phyloP scores from a whole-genome alignment of 2,888 invertebrate species.

The Cryptocheilus praepositus region DNA sequence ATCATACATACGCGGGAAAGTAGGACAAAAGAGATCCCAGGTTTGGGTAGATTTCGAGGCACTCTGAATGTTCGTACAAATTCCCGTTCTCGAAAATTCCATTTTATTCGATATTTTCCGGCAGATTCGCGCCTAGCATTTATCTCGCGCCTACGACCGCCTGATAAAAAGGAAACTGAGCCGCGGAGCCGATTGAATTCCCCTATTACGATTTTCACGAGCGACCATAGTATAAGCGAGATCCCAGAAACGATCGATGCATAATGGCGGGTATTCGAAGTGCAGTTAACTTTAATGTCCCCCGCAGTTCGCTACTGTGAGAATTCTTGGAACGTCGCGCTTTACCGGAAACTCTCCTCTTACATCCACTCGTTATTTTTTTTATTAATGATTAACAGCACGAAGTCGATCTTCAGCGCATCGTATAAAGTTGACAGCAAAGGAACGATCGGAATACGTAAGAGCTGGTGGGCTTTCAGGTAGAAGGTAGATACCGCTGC shows the following conservation, averaged over 20 bases:
- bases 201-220: conserved; percentile 38
- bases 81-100: no score
- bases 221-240: conserved; percentile 19
- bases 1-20: no score
- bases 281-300: conserved; percentile 36
- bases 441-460: conserved; percentile 1
- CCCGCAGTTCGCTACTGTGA: no score
- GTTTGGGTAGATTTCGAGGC: no score
- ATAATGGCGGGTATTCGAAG: conserved; percentile 26
- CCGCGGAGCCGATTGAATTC: conserved; percentile 28
- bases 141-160: conserved; percentile 14
- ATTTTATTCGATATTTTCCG: conserved; percentile 18
- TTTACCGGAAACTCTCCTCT: conserved; percentile 1
- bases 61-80: no score
- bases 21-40: no score
- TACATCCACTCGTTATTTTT: conserved; percentile 4
- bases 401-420: not conserved
- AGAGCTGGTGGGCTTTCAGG: not conserved
- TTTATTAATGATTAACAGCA: conserved; percentile 2
- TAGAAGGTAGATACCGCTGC: conserved; percentile 27
- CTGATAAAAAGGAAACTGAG: conserved; percentile 30
- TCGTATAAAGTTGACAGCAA: conserved; percentile 14
- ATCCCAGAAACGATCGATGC: conserved; percentile 25
- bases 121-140: conserved; percentile 21
- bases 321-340: conserved; percentile 10